Conservation (phyloP, 2,113 vertebrate species). For the Sialia sialis region DNA sequence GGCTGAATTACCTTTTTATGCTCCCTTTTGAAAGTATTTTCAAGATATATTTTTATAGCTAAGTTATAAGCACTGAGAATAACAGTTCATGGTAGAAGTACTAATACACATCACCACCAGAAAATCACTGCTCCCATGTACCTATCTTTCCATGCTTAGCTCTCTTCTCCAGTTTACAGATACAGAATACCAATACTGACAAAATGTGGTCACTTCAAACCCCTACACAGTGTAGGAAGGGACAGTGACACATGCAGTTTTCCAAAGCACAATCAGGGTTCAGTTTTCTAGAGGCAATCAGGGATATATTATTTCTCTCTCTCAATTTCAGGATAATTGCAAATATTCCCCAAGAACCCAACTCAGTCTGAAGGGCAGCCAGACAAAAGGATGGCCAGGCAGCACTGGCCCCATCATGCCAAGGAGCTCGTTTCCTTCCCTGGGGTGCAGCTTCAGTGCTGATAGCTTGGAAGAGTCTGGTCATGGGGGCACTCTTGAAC, state of each 20-base stretch:
- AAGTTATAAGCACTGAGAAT: neutral
- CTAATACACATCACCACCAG: neutral
- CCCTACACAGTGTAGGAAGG: neutral
- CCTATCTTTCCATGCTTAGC: neutral
- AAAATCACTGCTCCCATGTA: neutral
- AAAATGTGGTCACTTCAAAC: neutral
- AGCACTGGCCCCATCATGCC: neutral
- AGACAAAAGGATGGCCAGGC: neutral
- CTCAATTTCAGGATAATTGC: neutral
- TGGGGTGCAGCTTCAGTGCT: neutral
- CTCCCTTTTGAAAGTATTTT: neutral
- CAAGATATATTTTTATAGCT: neutral
- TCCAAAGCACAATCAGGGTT: neutral
- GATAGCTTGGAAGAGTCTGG: rapidly evolving
- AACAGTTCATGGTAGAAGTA: neutral
- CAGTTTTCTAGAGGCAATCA: neutral
- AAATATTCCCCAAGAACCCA: neutral
- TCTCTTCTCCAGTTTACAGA: neutral
- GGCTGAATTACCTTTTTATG: neutral
- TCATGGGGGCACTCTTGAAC: rapidly evolving
- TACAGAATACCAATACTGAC: neutral
- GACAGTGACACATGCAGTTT: rapidly evolving
- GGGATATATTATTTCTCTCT: neutral
- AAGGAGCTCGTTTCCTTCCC: neutral
- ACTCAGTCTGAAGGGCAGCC: neutral